Evolutionary conservation across 2,888 invertebrate species (phyloP), one percentile per base, ranked within the genome.

Genomic region (Dasypolia templi): DNA sequence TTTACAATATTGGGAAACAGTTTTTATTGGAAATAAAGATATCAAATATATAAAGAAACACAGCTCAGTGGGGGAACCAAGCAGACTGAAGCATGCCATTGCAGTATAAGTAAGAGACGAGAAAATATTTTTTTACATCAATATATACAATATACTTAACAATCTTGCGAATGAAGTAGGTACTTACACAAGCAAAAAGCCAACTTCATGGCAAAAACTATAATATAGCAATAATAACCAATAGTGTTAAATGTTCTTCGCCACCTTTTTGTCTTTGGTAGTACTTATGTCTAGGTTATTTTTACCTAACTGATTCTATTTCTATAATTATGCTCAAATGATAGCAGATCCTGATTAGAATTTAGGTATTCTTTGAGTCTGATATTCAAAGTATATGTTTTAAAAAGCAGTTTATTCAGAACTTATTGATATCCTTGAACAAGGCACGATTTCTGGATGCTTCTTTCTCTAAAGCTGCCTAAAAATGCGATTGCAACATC

Each of bases 21-120:
- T 22, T 59, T 59, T 51, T 0, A 44, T 4, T 6, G 11, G 6
- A 53, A 61, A 53, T 75, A 68, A 61, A 68, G n/a, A 46, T 44
- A 44, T 29, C 19, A 4, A 75, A 59, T 67, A 44, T 19, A 29
- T 64, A 4, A 61, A 44, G 22, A 65, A 71, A 46, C 68, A 78
- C 9, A 5, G 29, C 42, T n/a, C 42, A 51, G 42, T 74, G 26
- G 32, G 61, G 53, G 29, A 35, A 32, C 66, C 35, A 62, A 58
- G 64, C 26, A 63, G 61, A 70, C 42, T 62, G 26, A 73, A 75
- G 63, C 72, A 49, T 77, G 58, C 22, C 58, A 84, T 84, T 56
- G 22, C 32, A 32, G 51, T 59, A 59, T 26, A 55, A 66, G 42
- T 17, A 49, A 35, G 14, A 71, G 44, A 70, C n/a, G 39, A 35